These are phyloP conservation scores for Glaucidium brasilianum DNA, from an alignment of 2,113 vertebrate genomes.

Conservation along the genomic window DNA sequence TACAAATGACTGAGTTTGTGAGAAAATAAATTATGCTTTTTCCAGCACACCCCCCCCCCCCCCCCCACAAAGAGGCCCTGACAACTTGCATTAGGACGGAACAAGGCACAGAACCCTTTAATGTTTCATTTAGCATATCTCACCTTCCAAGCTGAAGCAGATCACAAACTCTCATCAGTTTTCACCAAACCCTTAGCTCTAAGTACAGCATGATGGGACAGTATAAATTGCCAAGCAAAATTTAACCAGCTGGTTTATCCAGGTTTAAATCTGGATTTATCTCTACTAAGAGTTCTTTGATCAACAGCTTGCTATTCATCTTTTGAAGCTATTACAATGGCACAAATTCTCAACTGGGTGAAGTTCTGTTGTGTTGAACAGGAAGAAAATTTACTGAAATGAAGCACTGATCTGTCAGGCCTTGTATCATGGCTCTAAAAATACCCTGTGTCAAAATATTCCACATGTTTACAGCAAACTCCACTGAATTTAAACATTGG, in stretches of 20 bases:
- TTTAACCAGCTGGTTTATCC: background rate
- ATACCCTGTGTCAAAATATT: background rate
- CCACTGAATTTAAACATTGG: background rate
- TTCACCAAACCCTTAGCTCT: background rate
- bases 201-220: background rate
- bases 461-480: background rate
- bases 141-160: slow-evolving; percentile 22
- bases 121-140: slow-evolving; percentile 45
- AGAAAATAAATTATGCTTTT: slow-evolving; percentile 30
- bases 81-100: background rate
- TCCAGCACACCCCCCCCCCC: fast-evolving
- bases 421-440: background rate
- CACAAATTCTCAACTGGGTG: background rate
- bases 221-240: background rate
- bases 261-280: background rate
- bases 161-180: background rate
- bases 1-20: slow-evolving; percentile 41
- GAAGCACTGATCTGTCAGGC: background rate
- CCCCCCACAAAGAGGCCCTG: background rate
- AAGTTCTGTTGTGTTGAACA: background rate
- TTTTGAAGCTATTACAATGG: background rate
- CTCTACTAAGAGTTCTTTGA: background rate
- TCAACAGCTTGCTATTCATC: background rate
- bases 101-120: background rate
- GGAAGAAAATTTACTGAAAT: background rate